These are phyloP conservation scores for Eucriotettix oculatus DNA, from an alignment of 2,888 invertebrate genomes.

Conservation along the genomic window DNA sequence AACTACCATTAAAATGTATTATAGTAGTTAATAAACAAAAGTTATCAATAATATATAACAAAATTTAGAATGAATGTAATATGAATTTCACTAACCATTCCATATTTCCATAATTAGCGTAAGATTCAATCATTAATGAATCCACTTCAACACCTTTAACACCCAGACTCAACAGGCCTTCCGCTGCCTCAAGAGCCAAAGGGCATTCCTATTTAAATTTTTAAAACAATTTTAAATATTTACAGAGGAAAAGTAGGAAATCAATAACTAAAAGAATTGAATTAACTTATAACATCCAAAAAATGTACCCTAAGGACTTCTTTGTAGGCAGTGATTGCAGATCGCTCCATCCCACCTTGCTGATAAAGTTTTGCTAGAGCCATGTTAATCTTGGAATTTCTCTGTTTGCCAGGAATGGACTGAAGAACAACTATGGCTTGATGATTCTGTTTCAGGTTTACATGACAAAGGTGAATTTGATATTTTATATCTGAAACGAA, in stretches of 20 bases:
- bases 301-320: slow-evolving; percentile 49
- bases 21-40: not conserved
- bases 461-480: slow-evolving; percentile 50
- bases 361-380: slow-evolving; percentile 56
- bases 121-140: slow-evolving; percentile 46
- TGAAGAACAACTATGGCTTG: slow-evolving; percentile 37
- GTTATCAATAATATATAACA: slow-evolving; percentile 13
- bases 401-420: slow-evolving; percentile 41
- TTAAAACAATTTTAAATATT: not conserved
- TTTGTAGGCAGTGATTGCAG: slow-evolving; percentile 57
- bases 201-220: slow-evolving; percentile 40
- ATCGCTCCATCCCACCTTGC: slow-evolving; percentile 48
- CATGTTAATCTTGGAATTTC: slow-evolving; percentile 59
- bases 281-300: not conserved
- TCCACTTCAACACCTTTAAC: slow-evolving; percentile 59
- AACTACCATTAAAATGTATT: not conserved
- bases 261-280: not conserved
- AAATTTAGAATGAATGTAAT: not conserved
- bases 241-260: not conserved
- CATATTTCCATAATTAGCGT: slow-evolving; percentile 23
- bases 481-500: slow-evolving; percentile 43
- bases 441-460: slow-evolving; percentile 43
- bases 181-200: slow-evolving; percentile 56
- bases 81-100: slow-evolving; percentile 27
- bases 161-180: slow-evolving; percentile 52